These are phyloP conservation scores for Xiphorhynchus elegans DNA, from an alignment of 2,113 vertebrate species.

Conservation along the genomic window DNA sequence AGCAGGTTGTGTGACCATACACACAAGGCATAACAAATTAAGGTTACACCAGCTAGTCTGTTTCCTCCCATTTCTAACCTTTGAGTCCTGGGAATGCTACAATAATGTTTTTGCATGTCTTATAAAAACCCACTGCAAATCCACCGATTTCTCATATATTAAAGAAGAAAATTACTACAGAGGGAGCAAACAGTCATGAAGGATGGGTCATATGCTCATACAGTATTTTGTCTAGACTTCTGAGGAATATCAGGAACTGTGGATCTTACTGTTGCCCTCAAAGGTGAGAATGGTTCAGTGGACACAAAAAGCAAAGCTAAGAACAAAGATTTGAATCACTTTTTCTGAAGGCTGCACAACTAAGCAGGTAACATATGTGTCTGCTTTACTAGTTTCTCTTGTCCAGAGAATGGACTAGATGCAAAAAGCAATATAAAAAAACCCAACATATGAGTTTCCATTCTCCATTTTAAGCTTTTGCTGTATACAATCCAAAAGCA, in stretches of 20 bases:
- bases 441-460: not conserved
- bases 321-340: not conserved
- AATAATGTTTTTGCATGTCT: not conserved
- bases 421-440: not conserved
- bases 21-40: not conserved
- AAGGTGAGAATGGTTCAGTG: not conserved
- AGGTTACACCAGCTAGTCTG: not conserved
- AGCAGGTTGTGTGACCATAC: not conserved
- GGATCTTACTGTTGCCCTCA: not conserved
- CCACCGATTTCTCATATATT: fast-evolving
- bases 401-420: not conserved
- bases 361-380: fast-evolving
- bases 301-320: not conserved
- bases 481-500: not conserved
- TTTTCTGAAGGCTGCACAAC: not conserved
- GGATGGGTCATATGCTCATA: not conserved
- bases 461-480: not conserved
- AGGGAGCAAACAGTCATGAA: not conserved
- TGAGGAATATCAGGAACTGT: not conserved
- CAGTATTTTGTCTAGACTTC: not conserved
- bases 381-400: not conserved
- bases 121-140: not conserved
- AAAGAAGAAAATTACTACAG: not conserved
- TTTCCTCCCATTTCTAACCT: not conserved
- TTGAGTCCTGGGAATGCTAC: not conserved